These are phyloP conservation scores for Fistularia tabacaria DNA, from an alignment of 2,797 vertebrate species.

Conservation along the genomic window DNA sequence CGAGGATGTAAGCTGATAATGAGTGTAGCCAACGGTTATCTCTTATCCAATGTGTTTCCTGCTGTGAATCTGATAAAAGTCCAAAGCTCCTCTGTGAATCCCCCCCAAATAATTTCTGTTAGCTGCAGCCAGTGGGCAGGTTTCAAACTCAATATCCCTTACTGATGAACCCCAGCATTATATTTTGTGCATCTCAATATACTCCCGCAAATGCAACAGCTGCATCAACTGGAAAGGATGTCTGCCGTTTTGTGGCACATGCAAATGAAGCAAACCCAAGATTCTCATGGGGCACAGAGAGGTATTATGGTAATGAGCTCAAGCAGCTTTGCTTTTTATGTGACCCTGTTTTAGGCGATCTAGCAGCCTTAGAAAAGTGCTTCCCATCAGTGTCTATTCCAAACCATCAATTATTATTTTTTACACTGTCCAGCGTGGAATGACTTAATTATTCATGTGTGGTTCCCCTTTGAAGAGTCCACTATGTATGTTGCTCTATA, in stretches of 20 bases:
- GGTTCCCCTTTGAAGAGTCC: conserved; percentile 35
- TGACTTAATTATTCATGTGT: conserved; percentile 45
- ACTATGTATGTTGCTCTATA: conserved; percentile 15
- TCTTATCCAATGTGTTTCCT: conserved; percentile 51
- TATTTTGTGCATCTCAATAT: conserved; percentile 22
- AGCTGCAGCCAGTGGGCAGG: conserved; percentile 32
- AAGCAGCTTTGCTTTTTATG: conserved; percentile 37
- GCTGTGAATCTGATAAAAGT: conserved; percentile 49
- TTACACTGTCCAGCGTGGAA: conserved; percentile 13
- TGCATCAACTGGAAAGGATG: conserved; percentile 11
- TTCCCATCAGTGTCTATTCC: conserved; percentile 19
- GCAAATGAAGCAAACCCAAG: conserved; percentile 53
- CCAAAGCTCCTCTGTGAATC: conserved; percentile 27
- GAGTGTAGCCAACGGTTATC: conserved; percentile 38
- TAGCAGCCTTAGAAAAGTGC: conserved; percentile 13
- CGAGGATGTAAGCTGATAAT: conserved; percentile 37
- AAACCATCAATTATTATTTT: conserved; percentile 25
- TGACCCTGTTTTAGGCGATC: conserved; percentile 28
- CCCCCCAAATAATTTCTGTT: conserved; percentile 33
- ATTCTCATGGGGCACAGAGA: conserved; percentile 39
- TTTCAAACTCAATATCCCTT: conserved; percentile 18
- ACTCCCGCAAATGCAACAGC: conserved; percentile 7
- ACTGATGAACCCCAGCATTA: conserved; percentile 3
- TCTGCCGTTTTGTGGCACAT: conserved; percentile 38
- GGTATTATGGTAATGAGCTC: conserved; percentile 64